These are phyloP conservation scores for Pomatorhinus ruficollis DNA, from an alignment of 2,113 vertebrate genomes.

Conservation along the genomic window DNA sequence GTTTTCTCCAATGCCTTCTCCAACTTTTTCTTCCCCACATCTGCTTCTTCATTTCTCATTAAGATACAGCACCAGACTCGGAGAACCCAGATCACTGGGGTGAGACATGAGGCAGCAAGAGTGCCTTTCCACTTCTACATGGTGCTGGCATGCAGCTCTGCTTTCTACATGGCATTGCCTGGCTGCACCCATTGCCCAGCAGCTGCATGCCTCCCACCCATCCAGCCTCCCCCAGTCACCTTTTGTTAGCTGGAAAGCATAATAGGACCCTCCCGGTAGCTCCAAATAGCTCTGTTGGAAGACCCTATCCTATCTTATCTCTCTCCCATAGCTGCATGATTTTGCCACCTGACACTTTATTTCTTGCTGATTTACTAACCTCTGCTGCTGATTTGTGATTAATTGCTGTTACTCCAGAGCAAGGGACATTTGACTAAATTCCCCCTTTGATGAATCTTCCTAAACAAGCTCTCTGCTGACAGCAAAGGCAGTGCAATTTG, in stretches of 20 bases:
- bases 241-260: not conserved
- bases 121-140: not conserved
- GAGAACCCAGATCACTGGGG: not conserved
- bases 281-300: not conserved
- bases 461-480: not conserved
- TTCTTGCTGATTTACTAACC: not conserved
- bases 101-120: not conserved
- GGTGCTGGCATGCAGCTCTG: not conserved
- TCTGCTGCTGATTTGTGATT: not conserved
- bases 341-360: not conserved
- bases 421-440: not conserved
- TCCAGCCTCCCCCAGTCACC: not conserved
- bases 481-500: not conserved
- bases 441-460: not conserved
- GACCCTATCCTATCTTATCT: not conserved
- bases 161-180: not conserved
- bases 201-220: not conserved
- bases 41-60: not conserved
- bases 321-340: not conserved
- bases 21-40: not conserved
- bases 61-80: not conserved
- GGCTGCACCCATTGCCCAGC: not conserved
- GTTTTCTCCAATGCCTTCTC: not conserved
- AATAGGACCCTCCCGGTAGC: not conserved
- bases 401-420: not conserved